phyloP scores from a whole-genome alignment of 64 coral and sea anemone species.

The Pachyseris speciosa region DNA sequence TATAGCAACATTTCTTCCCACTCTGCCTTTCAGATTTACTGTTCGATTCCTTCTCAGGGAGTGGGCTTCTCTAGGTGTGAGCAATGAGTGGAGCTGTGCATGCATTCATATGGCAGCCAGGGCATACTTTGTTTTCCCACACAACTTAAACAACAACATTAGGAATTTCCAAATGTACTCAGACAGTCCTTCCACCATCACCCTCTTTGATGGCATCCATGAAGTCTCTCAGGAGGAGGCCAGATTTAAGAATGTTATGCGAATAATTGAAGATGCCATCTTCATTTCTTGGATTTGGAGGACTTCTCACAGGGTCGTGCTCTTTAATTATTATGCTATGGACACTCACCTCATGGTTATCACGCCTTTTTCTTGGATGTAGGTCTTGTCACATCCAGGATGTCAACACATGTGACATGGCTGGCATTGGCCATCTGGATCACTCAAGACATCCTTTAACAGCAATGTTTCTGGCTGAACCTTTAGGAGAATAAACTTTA shows the following conservation, averaged over 20 bases:
- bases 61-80: conserved; percentile 58
- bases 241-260: background rate
- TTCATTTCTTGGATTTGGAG: background rate
- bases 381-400: background rate
- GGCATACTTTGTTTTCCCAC: conserved; percentile 72
- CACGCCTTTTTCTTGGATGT: background rate
- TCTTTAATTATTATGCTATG: background rate
- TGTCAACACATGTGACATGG: background rate
- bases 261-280: conserved; percentile 63
- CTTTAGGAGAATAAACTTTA: background rate
- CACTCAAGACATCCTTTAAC: background rate
- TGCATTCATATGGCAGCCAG: conserved; percentile 28
- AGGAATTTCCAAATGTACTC: conserved; percentile 53
- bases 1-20: conserved; percentile 35
- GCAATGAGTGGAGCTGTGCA: conserved; percentile 47
- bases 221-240: conserved; percentile 54
- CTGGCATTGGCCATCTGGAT: background rate
- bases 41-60: conserved; percentile 66
- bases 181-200: conserved; percentile 41
- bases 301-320: background rate
- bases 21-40: conserved; percentile 25
- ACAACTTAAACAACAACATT: conserved; percentile 44
- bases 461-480: background rate
- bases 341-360: conserved; percentile 1
- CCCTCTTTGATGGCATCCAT: conserved; percentile 70